These are phyloP conservation scores for Nasonovia ribisnigri DNA, from an alignment of 2,888 invertebrate species.

Conservation along the genomic window DNA sequence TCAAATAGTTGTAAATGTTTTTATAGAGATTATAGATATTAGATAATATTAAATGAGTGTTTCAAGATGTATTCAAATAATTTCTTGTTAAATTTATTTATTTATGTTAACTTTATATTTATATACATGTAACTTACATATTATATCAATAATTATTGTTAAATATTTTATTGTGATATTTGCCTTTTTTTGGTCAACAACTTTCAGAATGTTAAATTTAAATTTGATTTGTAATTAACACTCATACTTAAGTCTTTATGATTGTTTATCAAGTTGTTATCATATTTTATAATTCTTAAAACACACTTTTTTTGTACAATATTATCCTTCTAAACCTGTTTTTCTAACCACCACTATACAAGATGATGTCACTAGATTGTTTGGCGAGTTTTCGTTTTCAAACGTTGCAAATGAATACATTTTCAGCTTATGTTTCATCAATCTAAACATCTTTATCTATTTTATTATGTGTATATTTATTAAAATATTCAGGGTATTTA, in stretches of 20 bases:
- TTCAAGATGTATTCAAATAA: neutral
- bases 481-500: neutral
- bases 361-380: neutral
- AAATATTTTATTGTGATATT: constrained; percentile 18
- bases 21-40: neutral
- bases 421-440: neutral
- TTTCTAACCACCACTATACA: neutral
- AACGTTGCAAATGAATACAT: neutral
- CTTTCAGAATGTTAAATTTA: neutral
- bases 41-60: neutral
- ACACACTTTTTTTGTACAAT: neutral
- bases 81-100: constrained; percentile 15
- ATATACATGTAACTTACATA: neutral
- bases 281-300: constrained; percentile 17
- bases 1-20: neutral
- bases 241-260: neutral
- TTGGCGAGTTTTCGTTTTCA: neutral
- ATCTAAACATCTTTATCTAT: too few species aligned
- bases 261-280: neutral
- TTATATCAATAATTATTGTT: neutral
- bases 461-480: too few species aligned
- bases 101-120: neutral
- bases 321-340: neutral
- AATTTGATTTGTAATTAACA: neutral
- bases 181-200: neutral